Percentiles rank a stretch among this genome's conserved stretches.
These are phyloP conservation scores for Micoletzkya japonica DNA, from an alignment of 2,888 invertebrate species.

Conservation along the genomic window DNA sequence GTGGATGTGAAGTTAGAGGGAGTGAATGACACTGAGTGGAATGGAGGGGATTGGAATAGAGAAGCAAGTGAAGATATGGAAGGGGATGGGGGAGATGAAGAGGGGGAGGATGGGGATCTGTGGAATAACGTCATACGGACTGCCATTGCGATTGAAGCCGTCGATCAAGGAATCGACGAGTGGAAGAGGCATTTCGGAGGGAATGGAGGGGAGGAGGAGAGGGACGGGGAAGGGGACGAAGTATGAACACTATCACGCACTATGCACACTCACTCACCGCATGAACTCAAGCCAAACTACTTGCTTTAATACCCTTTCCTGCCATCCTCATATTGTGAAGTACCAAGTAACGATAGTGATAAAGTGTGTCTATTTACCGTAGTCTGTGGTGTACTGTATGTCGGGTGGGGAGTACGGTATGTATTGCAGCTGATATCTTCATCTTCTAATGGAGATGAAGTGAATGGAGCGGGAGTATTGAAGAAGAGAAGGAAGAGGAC, in stretches of 20 bases:
- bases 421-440: not conserved
- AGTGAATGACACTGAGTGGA: constrained; percentile 14
- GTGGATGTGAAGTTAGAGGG: constrained; percentile 14
- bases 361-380: too few species aligned
- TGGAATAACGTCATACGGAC: constrained; percentile 22
- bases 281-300: too few species aligned
- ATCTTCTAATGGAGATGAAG: not conserved
- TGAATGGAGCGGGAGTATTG: constrained; percentile 29
- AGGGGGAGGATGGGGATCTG: constrained; percentile 17
- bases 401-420: not conserved
- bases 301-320: too few species aligned
- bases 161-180: not conserved
- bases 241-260: too few species aligned
- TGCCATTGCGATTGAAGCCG: not conserved
- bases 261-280: too few species aligned
- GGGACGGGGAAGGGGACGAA: constrained; percentile 9
- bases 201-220: constrained; percentile 12
- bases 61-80: not conserved
- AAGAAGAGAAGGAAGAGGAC: constrained; percentile 61
- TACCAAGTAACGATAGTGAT: too few species aligned
- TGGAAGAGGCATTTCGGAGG: not conserved
- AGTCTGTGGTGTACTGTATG: not conserved
- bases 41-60: constrained; percentile 24
- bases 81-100: constrained; percentile 4
- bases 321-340: too few species aligned